These are phyloP conservation scores for Cervus canadensis DNA, from an alignment of 2,113 vertebrate genomes.

Conservation along the genomic window DNA sequence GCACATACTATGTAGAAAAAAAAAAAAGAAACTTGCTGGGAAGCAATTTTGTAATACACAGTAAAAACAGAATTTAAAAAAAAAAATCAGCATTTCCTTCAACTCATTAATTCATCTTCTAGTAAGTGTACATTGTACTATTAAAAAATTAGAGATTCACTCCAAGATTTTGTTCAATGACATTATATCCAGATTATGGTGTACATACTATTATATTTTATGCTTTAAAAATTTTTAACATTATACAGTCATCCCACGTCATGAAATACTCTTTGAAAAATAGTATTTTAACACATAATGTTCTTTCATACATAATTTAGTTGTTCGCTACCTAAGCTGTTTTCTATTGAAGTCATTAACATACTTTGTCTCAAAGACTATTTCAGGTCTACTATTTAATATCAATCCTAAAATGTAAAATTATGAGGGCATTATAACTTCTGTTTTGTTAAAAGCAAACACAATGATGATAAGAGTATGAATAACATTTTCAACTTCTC, in stretches of 20 bases:
- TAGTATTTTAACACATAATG: background rate
- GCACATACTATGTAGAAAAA: background rate
- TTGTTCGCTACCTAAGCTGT: background rate
- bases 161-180: background rate
- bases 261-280: constrained; percentile 25
- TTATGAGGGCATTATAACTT: background rate
- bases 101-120: background rate
- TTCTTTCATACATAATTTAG: constrained; percentile 20
- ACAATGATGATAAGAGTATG: background rate
- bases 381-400: constrained; percentile 21
- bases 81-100: background rate
- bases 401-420: background rate
- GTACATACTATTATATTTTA: background rate
- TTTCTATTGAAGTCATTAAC: background rate
- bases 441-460: background rate
- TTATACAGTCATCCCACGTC: background rate
- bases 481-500: background rate
- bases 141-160: background rate
- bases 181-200: background rate
- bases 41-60: background rate
- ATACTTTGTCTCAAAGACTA: constrained; percentile 19
- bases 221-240: constrained; percentile 17
- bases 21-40: background rate
- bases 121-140: background rate
- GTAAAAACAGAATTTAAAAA: background rate